Evolutionary conservation across 2,113 vertebrate species (phyloP), one percentile per base, ranked within the genome.

Genomic region (Trichomycterus rosablanca): DNA sequence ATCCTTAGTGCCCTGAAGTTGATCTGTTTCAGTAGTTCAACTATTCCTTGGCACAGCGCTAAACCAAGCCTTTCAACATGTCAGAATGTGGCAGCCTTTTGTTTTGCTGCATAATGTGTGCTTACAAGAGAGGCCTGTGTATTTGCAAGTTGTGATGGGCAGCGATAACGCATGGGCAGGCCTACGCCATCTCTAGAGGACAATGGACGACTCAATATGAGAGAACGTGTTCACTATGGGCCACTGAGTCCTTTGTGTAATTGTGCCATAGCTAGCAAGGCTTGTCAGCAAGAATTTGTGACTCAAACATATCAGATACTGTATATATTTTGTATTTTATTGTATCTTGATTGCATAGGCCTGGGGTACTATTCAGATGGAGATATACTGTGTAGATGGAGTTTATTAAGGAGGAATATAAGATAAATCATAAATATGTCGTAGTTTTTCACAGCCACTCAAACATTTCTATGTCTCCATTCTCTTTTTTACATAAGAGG

Each of bases 161-260:
- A 69, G 77, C 77, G 83, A 85, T 80, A 73, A 79, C 81, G 84
- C 83, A 73, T 75, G 84, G 76, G 82, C 71, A 81, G 82, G 86
- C 85, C 85, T 86, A 86, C 83, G 87, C 85, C 82, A 78, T 88
- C 86, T 66, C 85, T 84, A 26, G 59, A 78, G 77, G 71, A 86
- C 87, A 87, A 87, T 80, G 75, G 72, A 68, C 28, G 71, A 78
- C 84, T 83, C 79, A 84, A 79, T 83, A 76, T 75, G n/a, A n/a
- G n/a, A n/a, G n/a, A n/a, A n/a, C n/a, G n/a, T n/a, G 74, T 71
- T 83, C 77, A 50, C 44, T 83, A 71, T 68, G 73, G 66, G 76
- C 76, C 78, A 73, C 67, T 66, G 67, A 16, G 61, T 70, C 75
- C 75, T 78, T 78, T 79, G 81, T 75, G 60, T 40, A 57, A 70